phyloP scores from a whole-genome alignment of 1,140 invertebrate species.

The Drosophila kanapiae region DNA sequence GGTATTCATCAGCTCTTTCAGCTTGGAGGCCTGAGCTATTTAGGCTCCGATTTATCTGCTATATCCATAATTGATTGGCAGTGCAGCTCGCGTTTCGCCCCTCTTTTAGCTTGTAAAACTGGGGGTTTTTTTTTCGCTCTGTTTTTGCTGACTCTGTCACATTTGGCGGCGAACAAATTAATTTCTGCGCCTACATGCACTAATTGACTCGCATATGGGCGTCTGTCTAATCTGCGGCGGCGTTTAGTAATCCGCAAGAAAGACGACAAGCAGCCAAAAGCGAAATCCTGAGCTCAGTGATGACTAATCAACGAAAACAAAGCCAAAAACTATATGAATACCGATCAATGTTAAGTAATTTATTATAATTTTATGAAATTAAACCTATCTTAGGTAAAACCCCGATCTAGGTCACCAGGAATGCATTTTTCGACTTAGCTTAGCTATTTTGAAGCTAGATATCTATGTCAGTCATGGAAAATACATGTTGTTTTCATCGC shows the following conservation, averaged over 20 bases:
- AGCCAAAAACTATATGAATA: not conserved
- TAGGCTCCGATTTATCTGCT: slow-evolving; percentile 7
- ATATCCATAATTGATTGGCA: slow-evolving; percentile 34
- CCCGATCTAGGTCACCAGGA: not conserved
- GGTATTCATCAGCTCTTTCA: not conserved
- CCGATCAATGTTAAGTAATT: too few relatives aligned
- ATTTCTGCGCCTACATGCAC: slow-evolving; percentile 79
- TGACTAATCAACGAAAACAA: slow-evolving; percentile 1
- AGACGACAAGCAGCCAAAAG: slow-evolving; percentile 43
- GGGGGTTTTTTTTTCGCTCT: slow-evolving; percentile 20
- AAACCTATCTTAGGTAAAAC: not conserved
- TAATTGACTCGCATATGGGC: slow-evolving; percentile 72
- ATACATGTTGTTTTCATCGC: not conserved
- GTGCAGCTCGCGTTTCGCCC: slow-evolving; percentile 2
- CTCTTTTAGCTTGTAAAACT: slow-evolving; percentile 7
- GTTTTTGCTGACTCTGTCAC: slow-evolving; percentile 52
- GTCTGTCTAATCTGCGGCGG: slow-evolving; percentile 31
- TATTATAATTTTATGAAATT: too few relatives aligned
- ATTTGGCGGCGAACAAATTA: slow-evolving; percentile 79
- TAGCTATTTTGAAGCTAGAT: not conserved
- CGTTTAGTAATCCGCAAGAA: slow-evolving; percentile 51
- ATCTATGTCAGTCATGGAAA: not conserved
- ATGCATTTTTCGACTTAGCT: too few relatives aligned
- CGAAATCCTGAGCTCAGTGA: not conserved
- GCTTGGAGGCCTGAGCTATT: slow-evolving; percentile 2